Percentiles rank a stretch among this genome's conserved stretches.
Conservation (phyloP, 2,797 vertebrate genomes). For the Squalus acanthias region DNA sequence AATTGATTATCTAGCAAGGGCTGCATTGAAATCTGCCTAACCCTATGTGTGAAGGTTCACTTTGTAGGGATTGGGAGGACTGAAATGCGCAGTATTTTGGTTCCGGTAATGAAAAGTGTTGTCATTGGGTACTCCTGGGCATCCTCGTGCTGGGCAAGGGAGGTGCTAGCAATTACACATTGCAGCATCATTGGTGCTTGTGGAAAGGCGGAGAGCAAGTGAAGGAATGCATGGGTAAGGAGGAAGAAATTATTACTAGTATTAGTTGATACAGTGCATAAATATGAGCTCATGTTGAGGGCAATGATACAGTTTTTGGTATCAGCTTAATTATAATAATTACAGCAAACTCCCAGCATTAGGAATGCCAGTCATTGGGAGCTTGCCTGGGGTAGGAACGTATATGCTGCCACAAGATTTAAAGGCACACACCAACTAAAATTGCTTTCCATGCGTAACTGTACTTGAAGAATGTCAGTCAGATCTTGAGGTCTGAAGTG, state of each 20-base stretch:
- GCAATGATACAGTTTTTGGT: neutral
- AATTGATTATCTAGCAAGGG: too few species aligned
- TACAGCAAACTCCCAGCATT: neutral
- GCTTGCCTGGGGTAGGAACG: neutral
- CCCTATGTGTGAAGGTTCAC: too few species aligned
- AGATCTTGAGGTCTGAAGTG: neutral
- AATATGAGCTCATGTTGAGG: neutral
- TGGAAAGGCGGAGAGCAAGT: neutral
- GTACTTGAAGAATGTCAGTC: neutral
- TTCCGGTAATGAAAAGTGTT: neutral
- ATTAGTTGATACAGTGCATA: neutral
- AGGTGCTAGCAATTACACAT: too few species aligned
- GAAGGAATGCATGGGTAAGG: neutral
- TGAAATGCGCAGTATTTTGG: too few species aligned
- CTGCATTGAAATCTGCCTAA: too few species aligned
- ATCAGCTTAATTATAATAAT: neutral
- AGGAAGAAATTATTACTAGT: neutral
- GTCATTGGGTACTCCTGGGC: neutral
- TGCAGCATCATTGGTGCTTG: neutral
- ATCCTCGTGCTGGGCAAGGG: neutral
- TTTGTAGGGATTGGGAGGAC: too few species aligned
- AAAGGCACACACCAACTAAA: neutral
- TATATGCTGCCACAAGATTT: neutral
- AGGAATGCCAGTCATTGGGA: neutral
- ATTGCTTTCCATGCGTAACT: neutral